Evolutionary conservation across 2,113 vertebrate genomes (phyloP), one percentile per base, ranked within the genome.

Genomic region (Apodemus speciosus): DNA sequence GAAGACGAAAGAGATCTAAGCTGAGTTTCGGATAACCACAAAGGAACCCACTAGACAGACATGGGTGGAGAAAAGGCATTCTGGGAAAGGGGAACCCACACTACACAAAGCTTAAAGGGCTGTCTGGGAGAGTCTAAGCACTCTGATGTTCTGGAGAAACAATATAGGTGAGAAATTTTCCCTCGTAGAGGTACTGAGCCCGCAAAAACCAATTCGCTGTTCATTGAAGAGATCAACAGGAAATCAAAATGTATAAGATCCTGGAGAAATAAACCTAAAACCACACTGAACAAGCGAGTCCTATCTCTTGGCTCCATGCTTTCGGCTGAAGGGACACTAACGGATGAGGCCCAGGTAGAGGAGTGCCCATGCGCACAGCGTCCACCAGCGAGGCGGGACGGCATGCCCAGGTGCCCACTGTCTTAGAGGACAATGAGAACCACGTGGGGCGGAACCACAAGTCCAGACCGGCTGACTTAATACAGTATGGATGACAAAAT

Each of bases 261-360:
- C 49, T 85, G 81, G 56, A 93, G 88, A 90, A 91, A 95, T 80
- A 90, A 80, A 27, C 68, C 49, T 60, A 53, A 95, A 73, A 91
- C 9, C 66, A 68, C 27, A 49, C 0, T 73, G 23, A 85, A 86
- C 66, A 60, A 73, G 9, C 3, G 15, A 72, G 56, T 9, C 53
- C 32, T 58, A 38, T 23, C 32, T 60, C 66, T 91, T 4, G n/a
- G 92, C 71, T 66, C 56, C 49, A 79, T 14, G 51, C 14, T 64
- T 38, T 35, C 53, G 38, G 64, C 40, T 76, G 95, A 35, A 13
- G 27, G 11, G 14, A 58, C 80, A 68, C 14, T 43, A 76, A 93
- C 4, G 88, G 83, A 71, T 9, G 5, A 69, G 62, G 83, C 79
- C 30, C 1, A 25, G 73, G 2, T 2, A 6, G 25, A 77, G 20